Evolutionary conservation across 2,888 invertebrate species (phyloP).

Genomic region (Lasius platythorax): DNA sequence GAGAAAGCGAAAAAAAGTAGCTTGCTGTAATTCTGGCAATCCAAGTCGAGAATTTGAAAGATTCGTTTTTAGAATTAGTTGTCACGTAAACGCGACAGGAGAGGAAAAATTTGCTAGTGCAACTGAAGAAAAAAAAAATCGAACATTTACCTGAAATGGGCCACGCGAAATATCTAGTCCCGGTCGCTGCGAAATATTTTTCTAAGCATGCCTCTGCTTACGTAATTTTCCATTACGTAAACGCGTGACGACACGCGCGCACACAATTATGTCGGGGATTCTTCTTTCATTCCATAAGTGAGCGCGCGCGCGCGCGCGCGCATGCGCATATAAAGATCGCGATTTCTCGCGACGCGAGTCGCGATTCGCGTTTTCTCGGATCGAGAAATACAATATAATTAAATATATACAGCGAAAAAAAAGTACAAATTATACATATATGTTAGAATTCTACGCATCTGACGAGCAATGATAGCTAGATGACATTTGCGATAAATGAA

Average conservation of each 20-base stretch:
- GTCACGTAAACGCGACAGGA: background rate
- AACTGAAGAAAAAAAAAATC: background rate
- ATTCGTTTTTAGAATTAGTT: background rate
- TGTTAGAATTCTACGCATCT: background rate
- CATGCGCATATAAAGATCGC: too few species aligned
- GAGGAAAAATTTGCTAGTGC: background rate
- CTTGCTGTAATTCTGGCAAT: background rate
- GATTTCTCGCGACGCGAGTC: background rate
- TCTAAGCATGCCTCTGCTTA: constrained; percentile 35
- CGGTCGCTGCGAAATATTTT: constrained; percentile 13
- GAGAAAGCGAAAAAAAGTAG: background rate
- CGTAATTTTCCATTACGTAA: constrained; percentile 54
- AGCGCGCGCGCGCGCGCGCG: background rate
- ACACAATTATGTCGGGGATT: constrained; percentile 37
- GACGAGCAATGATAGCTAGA: background rate
- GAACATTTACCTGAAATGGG: background rate
- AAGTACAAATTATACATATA: background rate
- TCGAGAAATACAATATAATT: constrained; percentile 14
- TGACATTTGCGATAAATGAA: background rate
- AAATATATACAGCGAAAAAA: constrained; percentile 10
- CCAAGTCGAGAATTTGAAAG: background rate
- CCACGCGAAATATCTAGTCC: constrained; percentile 17
- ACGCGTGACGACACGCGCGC: constrained; percentile 47
- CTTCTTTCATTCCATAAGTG: constrained; percentile 35
- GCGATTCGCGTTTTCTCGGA: background rate